These are phyloP conservation scores for Drosophila emarginata DNA, from an alignment of 2,888 invertebrate genomes.

Conservation along the genomic window DNA sequence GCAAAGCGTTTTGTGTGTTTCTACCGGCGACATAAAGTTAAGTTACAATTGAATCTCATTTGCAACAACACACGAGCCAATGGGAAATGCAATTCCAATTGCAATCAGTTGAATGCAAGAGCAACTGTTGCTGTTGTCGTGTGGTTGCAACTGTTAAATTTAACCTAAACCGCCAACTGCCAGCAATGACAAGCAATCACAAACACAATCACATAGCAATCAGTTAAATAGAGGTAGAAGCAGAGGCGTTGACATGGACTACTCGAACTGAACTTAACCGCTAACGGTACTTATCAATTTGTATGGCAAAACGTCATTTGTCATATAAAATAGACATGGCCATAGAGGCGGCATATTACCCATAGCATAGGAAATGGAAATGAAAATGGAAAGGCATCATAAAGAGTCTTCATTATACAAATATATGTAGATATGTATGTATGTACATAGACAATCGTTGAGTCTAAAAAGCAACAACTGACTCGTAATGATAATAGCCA, in stretches of 20 bases:
- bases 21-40: constrained; percentile 10
- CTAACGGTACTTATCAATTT: constrained; percentile 72
- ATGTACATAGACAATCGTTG: constrained; percentile 17
- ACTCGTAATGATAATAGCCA: constrained; percentile 61
- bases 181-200: constrained; percentile 47
- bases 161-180: constrained; percentile 28
- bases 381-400: constrained; percentile 31
- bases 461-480: constrained; percentile 30
- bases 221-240: constrained; percentile 16
- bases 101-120: constrained; percentile 26
- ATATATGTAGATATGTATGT: no score
- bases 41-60: constrained; percentile 38
- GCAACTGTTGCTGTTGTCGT: constrained; percentile 43
- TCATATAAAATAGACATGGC: constrained; percentile 39
- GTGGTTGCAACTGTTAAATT: constrained; percentile 41
- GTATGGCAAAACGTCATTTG: constrained; percentile 62
- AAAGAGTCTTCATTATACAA: constrained; percentile 56
- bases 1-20: neutral
- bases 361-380: constrained; percentile 12
- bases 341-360: neutral
- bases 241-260: constrained; percentile 47
- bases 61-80: constrained; percentile 40
- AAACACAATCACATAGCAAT: constrained; percentile 24
- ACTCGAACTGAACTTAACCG: constrained; percentile 35
- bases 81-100: constrained; percentile 44